These are phyloP conservation scores for Thysanoteuthis rhombus DNA, from an alignment of 2,888 invertebrate species.

Conservation along the genomic window DNA sequence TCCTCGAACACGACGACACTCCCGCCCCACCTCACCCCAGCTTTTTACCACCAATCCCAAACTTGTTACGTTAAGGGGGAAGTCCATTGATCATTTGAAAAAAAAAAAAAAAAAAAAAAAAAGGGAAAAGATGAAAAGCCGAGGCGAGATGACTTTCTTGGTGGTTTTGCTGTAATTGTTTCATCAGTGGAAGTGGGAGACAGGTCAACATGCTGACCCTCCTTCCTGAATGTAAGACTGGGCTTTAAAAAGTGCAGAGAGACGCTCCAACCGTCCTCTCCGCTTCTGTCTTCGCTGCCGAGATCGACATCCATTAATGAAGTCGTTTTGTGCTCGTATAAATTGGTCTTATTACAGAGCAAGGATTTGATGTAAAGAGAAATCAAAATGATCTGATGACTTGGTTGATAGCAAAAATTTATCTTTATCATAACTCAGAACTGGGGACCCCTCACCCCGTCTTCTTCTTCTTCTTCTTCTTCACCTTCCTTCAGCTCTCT, in stretches of 20 bases:
- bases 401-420: slow-evolving; percentile 12
- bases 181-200: neutral
- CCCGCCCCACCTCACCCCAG: too few relatives aligned
- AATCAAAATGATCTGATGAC: neutral
- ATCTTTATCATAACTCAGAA: neutral
- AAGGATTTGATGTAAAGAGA: neutral
- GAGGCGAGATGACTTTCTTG: neutral
- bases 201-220: slow-evolving; percentile 17
- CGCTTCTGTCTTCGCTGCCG: too few relatives aligned
- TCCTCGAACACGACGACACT: too few relatives aligned
- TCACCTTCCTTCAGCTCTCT: too few relatives aligned
- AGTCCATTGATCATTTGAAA: neutral
- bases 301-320: neutral
- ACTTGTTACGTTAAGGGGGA: neutral
- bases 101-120: too few relatives aligned
- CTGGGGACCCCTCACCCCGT: too few relatives aligned
- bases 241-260: too few relatives aligned
- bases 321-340: neutral
- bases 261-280: neutral
- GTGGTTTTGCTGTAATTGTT: slow-evolving; percentile 18
- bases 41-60: neutral
- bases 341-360: neutral
- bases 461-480: too few relatives aligned
- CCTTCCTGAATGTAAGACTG: neutral
- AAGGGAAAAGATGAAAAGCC: neutral